Evolutionary conservation across 37 sponge, comb jelly and placozoan genomes (phyloP).

Genomic region (Eunapius fragilis): DNA sequence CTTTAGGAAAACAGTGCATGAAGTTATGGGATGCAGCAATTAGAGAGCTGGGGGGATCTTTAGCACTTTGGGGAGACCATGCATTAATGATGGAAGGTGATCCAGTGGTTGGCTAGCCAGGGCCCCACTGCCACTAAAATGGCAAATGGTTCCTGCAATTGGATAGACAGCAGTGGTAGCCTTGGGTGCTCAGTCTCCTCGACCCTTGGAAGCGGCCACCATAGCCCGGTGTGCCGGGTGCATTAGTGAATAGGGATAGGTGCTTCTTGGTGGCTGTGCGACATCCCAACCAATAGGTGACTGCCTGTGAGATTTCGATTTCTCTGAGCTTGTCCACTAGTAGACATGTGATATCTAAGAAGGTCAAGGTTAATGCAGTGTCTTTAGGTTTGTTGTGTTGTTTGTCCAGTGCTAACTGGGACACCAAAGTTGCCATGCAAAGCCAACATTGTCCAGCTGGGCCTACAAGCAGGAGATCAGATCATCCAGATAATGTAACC

Average conservation of each 20-base stretch:
- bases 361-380: conserved; percentile 3
- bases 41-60: no score
- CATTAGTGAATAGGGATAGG: conserved; percentile 42
- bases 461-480: conserved; percentile 24
- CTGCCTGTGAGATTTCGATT: not conserved
- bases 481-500: conserved; percentile 44
- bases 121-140: conserved; percentile 31
- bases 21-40: no score
- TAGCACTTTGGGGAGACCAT: no score
- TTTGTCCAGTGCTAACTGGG: conserved; percentile 18
- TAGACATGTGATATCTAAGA: conserved; percentile 15
- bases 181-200: conserved; percentile 4
- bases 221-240: conserved; percentile 11
- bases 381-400: not conserved
- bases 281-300: conserved; percentile 5
- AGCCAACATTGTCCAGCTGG: not conserved
- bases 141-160: conserved; percentile 41
- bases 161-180: conserved; percentile 9
- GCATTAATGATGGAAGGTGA: no score
- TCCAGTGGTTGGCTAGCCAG: no score
- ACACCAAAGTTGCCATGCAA: conserved; percentile 3
- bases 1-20: no score
- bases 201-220: conserved; percentile 29
- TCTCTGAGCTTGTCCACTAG: conserved; percentile 5
- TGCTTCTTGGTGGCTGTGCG: conserved; percentile 5